Evolutionary conservation across 2,113 vertebrate species (phyloP).

Genomic region (Fregetta grallaria): DNA sequence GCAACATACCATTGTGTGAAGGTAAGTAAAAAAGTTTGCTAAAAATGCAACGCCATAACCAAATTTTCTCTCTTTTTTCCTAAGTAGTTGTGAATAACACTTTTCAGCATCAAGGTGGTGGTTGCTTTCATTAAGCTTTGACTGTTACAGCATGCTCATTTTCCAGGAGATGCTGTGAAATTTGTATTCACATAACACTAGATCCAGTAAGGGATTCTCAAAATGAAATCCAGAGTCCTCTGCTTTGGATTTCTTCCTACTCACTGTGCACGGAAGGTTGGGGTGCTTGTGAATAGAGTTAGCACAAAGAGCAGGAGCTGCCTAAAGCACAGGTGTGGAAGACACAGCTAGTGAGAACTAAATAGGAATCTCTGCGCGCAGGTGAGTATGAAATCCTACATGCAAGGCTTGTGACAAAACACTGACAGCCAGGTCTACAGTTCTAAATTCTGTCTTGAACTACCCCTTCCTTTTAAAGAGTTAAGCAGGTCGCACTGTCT

Average conservation of each 20-base stretch:
- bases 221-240: neutral
- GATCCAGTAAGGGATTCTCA: neutral
- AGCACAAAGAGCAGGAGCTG: neutral
- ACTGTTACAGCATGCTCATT: neutral
- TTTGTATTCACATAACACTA: neutral
- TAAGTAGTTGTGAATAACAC: neutral
- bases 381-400: neutral
- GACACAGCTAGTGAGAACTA: neutral
- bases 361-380: neutral
- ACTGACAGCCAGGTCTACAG: neutral
- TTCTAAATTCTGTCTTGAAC: neutral
- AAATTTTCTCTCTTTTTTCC: neutral
- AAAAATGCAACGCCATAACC: neutral
- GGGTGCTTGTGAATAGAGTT: neutral
- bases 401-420: neutral
- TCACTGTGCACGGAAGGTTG: neutral
- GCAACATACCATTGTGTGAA: constrained; percentile 91
- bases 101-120: neutral
- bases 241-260: neutral
- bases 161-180: neutral
- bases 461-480: neutral
- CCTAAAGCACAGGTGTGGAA: neutral
- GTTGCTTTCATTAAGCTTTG: neutral
- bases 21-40: constrained; percentile 69
- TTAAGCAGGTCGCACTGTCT: neutral